Base-by-base conservation (phyloP, 2,113 vertebrate species). In the Gymnobelideus leadbeateri region DNA sequence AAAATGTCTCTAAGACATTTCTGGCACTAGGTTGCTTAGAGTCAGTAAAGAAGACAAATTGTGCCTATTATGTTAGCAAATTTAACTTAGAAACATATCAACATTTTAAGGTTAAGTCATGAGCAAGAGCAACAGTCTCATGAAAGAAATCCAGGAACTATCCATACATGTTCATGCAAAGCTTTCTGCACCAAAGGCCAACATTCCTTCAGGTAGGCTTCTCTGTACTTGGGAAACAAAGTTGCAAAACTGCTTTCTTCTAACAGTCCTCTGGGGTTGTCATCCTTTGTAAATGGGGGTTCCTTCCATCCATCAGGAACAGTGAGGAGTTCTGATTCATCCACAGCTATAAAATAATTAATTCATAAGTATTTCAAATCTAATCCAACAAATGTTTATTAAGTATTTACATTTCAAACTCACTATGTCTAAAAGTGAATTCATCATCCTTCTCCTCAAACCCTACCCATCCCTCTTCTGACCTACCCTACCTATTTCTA, bases 181-280 rank as follows among this genome's bases (percentile, higher is more conserved):
- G 99, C 99, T 95, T 99, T 99, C 98, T 99, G 99, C 53, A 99
- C 99, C 0, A 99, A 98, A 0, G 99, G 99, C 99, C 99, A 99
- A 97, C 99, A 99, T 95, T 99, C 99, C 89, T 99, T 99, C 98
- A 99, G 96, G 94, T 99, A 99, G 0, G 99, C 99, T 96, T 99
- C 99, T 98, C 99, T 99, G 49, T 99, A 99, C 90, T 99, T 99
- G 0, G 99, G 99, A 93, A 99, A 99, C 10, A 99, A 98, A 0
- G 99, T 99, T 49, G 99, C 99, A 95, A 99, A 99, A 97, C 99
- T 99, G 98, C 99, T 99, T 97, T 99, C 99, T 95, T 99, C 99
- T 98, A 99, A 96, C 37, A 99, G 97, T 8, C 99, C 99, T 23
- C 97, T 99, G 26, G 99, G 99, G 93, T 99, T 99, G 98, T 99